These are phyloP conservation scores for Andrena hattorfiana DNA, from an alignment of 2,888 invertebrate genomes.

Conservation along the genomic window DNA sequence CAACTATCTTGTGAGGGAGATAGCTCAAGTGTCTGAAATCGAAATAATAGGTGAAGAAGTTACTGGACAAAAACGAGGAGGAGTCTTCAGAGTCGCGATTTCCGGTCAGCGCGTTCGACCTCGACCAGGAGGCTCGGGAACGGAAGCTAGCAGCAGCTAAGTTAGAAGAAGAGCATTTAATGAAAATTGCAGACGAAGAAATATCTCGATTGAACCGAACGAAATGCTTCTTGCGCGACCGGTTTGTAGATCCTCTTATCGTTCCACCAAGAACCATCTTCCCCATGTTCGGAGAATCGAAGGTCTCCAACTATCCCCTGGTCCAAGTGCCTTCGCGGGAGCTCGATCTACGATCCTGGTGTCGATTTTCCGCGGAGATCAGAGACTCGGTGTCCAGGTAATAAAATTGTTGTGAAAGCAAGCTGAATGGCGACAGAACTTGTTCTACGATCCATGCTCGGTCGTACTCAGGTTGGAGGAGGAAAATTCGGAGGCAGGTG, in stretches of 20 bases:
- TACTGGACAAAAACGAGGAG: slow-evolving; percentile 87
- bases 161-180: slow-evolving; percentile 85
- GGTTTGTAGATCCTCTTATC: slow-evolving; percentile 87
- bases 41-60: slow-evolving; percentile 40
- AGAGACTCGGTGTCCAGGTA: slow-evolving; percentile 18
- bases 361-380: slow-evolving; percentile 32
- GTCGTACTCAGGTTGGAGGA: slow-evolving; percentile 9
- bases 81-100: slow-evolving; percentile 87
- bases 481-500: background rate
- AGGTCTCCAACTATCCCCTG: slow-evolving; percentile 87
- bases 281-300: slow-evolving; percentile 83
- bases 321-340: slow-evolving; percentile 80
- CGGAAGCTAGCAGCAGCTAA: slow-evolving; percentile 83
- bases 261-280: slow-evolving; percentile 83
- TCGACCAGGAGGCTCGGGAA: slow-evolving; percentile 86
- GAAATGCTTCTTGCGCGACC: slow-evolving; percentile 86
- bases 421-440: background rate
- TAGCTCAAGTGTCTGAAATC: too few species aligned
- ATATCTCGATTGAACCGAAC: slow-evolving; percentile 87
- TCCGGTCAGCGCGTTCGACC: slow-evolving; percentile 87
- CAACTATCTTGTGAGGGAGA: too few species aligned
- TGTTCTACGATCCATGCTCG: background rate
- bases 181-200: slow-evolving; percentile 85
- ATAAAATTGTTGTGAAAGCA: background rate
- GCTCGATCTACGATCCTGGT: slow-evolving; percentile 9